These are phyloP conservation scores for Pyrocephalus nanus DNA, from an alignment of 2,797 vertebrate species.

Conservation along the genomic window DNA sequence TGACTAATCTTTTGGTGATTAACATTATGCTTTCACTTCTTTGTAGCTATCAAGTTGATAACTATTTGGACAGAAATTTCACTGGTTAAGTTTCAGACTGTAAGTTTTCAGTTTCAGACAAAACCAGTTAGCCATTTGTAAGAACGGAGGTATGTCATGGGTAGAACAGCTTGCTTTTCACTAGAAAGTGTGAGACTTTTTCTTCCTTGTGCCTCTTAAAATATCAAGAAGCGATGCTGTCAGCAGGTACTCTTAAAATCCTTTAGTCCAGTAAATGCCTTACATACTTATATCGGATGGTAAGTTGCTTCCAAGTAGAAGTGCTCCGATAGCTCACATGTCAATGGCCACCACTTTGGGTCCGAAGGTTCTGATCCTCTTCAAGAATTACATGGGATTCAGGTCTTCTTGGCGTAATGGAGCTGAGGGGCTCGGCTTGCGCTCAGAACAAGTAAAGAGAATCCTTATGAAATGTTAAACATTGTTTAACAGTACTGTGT, in stretches of 20 bases:
- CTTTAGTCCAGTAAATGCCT: not conserved
- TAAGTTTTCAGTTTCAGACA: not conserved
- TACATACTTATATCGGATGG: not conserved
- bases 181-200: not conserved
- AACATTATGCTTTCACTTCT: not conserved
- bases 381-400: not conserved
- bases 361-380: not conserved
- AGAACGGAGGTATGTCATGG: not conserved
- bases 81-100: not conserved
- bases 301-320: not conserved
- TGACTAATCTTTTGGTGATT: not conserved
- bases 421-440: not conserved
- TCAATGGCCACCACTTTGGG: rapidly evolving
- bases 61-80: not conserved
- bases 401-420: not conserved
- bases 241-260: not conserved
- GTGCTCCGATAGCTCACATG: not conserved
- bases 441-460: not conserved
- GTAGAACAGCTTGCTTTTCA: not conserved
- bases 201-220: not conserved
- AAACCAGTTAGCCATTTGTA: not conserved
- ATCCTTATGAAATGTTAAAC: not conserved
- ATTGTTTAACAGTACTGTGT: not conserved
- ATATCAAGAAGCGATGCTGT: not conserved
- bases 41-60: not conserved